A percentile compares a stretch with the other conserved stretches of the same genome.
These are phyloP conservation scores for Nephrotoma flavescens DNA, from an alignment of 2,888 invertebrate species.

Conservation along the genomic window DNA sequence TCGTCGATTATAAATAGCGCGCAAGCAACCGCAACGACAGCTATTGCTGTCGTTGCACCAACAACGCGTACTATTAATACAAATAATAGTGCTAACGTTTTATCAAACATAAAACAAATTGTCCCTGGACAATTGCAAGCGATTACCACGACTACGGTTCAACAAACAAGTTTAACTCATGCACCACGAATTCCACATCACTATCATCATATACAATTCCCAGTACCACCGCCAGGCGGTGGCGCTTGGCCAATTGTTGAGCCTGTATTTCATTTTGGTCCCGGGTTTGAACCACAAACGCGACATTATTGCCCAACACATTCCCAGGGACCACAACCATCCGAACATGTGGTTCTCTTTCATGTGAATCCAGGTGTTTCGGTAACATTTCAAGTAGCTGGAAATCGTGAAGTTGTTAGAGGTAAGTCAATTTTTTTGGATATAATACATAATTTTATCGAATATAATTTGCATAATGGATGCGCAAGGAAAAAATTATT, in stretches of 20 bases:
- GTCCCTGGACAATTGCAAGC: background rate
- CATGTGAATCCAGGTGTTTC: constrained; percentile 66
- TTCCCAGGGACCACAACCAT: constrained; percentile 23
- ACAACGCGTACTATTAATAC: background rate
- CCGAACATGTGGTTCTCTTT: constrained; percentile 52
- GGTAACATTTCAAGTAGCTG: constrained; percentile 58
- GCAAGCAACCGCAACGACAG: background rate
- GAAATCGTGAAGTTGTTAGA: constrained; percentile 58
- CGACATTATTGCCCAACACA: constrained; percentile 33
- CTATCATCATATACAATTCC: constrained; percentile 34
- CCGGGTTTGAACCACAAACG: constrained; percentile 38
- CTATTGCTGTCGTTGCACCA: constrained; percentile 8
- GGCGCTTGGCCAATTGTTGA: constrained; percentile 32
- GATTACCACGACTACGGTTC: background rate
- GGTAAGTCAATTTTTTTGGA: constrained; percentile 37
- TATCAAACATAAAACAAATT: background rate
- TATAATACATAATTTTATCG: too few relatives aligned
- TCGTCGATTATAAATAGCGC: background rate
- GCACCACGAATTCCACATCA: constrained; percentile 20
- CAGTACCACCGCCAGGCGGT: constrained; percentile 26
- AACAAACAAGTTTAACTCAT: background rate
- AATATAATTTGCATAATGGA: too few relatives aligned
- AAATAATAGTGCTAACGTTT: background rate
- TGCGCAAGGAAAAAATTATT: too few relatives aligned
- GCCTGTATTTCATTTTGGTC: constrained; percentile 43